A percentile compares a stretch with the other conserved stretches of the same genome.
Evolutionary conservation across 35 echinoderm and acorn worm genomes (phyloP).

Genomic region (Holothuria glaberrima): DNA sequence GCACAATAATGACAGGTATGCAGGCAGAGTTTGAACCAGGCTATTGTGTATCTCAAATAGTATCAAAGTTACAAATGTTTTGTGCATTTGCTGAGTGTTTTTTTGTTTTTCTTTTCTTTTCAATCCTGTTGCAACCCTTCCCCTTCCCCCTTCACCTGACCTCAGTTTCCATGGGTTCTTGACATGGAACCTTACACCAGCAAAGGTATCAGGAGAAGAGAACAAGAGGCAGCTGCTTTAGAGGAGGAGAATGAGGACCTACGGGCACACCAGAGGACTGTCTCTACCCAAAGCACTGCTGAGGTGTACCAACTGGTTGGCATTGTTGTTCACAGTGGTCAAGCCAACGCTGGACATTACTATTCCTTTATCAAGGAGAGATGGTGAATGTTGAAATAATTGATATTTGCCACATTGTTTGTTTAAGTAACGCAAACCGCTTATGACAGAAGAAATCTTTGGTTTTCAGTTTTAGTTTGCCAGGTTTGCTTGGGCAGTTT

Average conservation of each 20-base stretch:
- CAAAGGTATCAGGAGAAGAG: slow-evolving; percentile 77
- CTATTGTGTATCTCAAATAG: too few species aligned
- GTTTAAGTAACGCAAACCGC: too few species aligned
- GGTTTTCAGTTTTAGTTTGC: too few species aligned
- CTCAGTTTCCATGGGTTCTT: slow-evolving; percentile 94
- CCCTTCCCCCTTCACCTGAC: neutral
- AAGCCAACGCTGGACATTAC: slow-evolving; percentile 98
- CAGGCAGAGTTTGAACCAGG: too few species aligned
- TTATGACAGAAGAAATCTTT: too few species aligned
- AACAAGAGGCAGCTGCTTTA: slow-evolving; percentile 57
- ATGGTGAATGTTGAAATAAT: slow-evolving; percentile 49
- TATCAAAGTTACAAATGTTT: too few species aligned
- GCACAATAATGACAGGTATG: neutral
- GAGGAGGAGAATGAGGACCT: slow-evolving; percentile 14
- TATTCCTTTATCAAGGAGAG: slow-evolving; percentile 98
- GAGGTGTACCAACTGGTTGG: slow-evolving; percentile 94
- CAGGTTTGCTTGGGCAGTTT: too few species aligned
- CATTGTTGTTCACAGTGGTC: slow-evolving; percentile 94
- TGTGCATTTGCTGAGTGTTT: too few species aligned
- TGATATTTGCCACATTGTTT: too few species aligned
- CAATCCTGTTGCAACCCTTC: too few species aligned
- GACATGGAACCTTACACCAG: slow-evolving; percentile 99
- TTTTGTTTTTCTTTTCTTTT: too few species aligned
- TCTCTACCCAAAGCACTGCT: slow-evolving; percentile 69
- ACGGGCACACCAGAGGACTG: slow-evolving; percentile 37